Percentiles rank a stretch among this genome's conserved stretches.
Conservation (phyloP, 2,797 vertebrate genomes). For the Amblyraja radiata region DNA sequence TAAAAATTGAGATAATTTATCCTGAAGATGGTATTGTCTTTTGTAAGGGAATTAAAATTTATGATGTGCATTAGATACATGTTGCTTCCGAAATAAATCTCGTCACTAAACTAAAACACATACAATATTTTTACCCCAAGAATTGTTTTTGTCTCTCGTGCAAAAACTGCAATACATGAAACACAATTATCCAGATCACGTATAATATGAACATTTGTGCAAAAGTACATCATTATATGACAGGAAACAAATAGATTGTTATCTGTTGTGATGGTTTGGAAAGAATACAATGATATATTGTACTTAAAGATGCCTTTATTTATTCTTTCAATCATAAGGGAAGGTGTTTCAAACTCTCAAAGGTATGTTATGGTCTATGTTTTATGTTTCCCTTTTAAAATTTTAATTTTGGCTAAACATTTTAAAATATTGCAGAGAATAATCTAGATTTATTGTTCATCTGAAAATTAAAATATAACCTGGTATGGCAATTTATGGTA, state of each 20-base stretch:
- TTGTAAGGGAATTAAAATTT: neutral
- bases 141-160: neutral
- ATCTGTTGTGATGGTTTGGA: neutral
- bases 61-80: neutral
- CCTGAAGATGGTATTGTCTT: neutral
- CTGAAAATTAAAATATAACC: neutral
- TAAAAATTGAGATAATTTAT: neutral
- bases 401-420: neutral
- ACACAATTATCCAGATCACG: neutral
- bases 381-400: neutral
- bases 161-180: neutral
- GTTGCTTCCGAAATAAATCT: neutral
- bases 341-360: conserved; percentile 8
- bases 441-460: neutral
- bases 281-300: conserved; percentile 25
- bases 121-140: neutral
- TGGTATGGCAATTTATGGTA: neutral
- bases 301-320: conserved; percentile 27
- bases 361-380: neutral
- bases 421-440: conserved; percentile 13
- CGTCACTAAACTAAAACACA: neutral
- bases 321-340: conserved; percentile 25
- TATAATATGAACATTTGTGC: conserved; percentile 2
- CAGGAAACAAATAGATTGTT: neutral
- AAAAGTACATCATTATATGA: neutral